Evolutionary conservation across 2,888 invertebrate species (phyloP).

Genomic region (Steinernema hermaphroditum): DNA sequence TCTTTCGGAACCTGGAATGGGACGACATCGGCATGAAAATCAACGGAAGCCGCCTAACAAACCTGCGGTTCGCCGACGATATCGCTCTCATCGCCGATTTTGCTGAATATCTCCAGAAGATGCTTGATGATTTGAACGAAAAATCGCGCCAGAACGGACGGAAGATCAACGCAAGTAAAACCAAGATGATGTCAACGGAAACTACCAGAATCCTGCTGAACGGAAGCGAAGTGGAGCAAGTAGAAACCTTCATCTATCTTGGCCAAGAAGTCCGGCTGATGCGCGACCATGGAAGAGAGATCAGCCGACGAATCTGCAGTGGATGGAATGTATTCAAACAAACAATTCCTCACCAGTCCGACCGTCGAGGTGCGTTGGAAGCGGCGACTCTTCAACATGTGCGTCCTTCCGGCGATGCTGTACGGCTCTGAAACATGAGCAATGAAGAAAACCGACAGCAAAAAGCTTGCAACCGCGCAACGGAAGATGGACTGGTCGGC

Average conservation of each 20-base stretch:
- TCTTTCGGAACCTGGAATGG: constrained; percentile 37
- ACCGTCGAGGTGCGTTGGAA: too few species aligned
- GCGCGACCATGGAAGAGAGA: constrained; percentile 8
- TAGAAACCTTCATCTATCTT: constrained; percentile 33
- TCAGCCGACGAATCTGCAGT: constrained; percentile 30
- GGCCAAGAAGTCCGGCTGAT: constrained; percentile 13
- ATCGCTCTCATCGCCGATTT: constrained; percentile 33
- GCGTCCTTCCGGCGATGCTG: too few species aligned
- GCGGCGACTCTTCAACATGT: too few species aligned
- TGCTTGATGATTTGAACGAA: constrained; percentile 34
- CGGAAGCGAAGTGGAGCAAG: constrained; percentile 13
- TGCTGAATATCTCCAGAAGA: constrained; percentile 1
- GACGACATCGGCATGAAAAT: constrained; percentile 35
- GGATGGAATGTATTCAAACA: constrained; percentile 33
- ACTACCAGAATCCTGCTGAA: constrained; percentile 1
- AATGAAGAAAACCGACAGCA: too few species aligned
- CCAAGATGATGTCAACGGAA: constrained; percentile 35
- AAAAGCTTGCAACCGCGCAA: too few species aligned
- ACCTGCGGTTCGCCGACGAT: constrained; percentile 42
- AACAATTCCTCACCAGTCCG: too few species aligned
- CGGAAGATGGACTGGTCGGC: too few species aligned
- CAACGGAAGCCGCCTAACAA: constrained; percentile 32
- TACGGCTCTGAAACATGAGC: too few species aligned
- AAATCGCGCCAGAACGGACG: constrained; percentile 31
- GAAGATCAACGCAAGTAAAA: constrained; percentile 39